These are phyloP conservation scores for Terebella lapidaria DNA, from an alignment of 2,888 invertebrate genomes.

Conservation along the genomic window DNA sequence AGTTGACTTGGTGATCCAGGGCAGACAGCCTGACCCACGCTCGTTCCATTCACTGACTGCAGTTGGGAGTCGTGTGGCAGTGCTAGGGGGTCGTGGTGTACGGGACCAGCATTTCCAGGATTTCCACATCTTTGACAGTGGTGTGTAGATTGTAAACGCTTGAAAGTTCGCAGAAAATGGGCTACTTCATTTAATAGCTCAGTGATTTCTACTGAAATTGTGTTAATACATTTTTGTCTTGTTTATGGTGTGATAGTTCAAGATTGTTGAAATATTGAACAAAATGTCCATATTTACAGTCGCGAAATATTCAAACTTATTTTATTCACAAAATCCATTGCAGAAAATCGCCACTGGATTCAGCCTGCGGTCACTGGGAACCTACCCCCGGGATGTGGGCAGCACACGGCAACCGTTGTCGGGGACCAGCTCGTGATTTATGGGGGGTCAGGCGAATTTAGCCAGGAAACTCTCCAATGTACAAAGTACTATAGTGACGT, in stretches of 20 bases:
- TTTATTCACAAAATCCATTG: no score
- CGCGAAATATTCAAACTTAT: no score
- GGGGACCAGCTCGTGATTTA: constrained; percentile 38
- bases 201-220: no score
- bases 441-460: constrained; percentile 44
- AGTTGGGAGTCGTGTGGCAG: constrained; percentile 36
- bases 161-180: no score
- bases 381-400: constrained; percentile 34
- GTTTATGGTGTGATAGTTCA: no score
- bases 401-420: constrained; percentile 36
- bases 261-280: no score
- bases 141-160: constrained; percentile 24
- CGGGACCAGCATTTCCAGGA: constrained; percentile 41
- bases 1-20: constrained; percentile 30
- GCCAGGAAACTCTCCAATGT: constrained; percentile 41
- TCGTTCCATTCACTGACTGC: constrained; percentile 44
- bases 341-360: constrained; percentile 44
- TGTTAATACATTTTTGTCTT: no score
- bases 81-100: constrained; percentile 42
- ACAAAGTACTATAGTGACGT: constrained; percentile 33
- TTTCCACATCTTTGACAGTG: constrained; percentile 43
- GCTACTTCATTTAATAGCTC: no score
- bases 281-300: no score
- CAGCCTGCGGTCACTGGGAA: constrained; percentile 36
- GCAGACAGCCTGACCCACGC: constrained; percentile 38